phyloP scores from a whole-genome alignment of 2,797 vertebrate species.

The Notolabrus celidotus region DNA sequence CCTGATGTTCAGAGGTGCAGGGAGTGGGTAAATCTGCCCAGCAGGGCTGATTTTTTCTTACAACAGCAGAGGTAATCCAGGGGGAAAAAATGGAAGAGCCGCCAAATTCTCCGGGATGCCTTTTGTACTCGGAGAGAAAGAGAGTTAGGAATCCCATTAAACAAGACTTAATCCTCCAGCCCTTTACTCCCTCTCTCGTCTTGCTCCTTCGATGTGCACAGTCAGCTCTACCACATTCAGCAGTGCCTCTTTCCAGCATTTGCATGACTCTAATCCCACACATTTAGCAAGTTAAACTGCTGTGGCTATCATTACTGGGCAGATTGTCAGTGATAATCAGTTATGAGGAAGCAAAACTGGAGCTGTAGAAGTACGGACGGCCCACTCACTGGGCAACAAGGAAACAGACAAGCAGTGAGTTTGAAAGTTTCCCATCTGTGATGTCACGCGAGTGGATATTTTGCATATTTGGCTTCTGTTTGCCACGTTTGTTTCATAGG shows the following conservation, averaged over 20 bases:
- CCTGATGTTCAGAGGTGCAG: slow-evolving; percentile 37
- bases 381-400: slow-evolving; percentile 21
- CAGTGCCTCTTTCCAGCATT: slow-evolving; percentile 35
- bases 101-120: slow-evolving; percentile 58
- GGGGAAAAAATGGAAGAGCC: slow-evolving; percentile 9
- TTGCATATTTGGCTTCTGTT: slow-evolving; percentile 6
- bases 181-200: slow-evolving; percentile 32
- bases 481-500: slow-evolving; percentile 2
- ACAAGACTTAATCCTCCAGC: slow-evolving; percentile 70
- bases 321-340: slow-evolving; percentile 42
- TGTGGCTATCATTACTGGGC: slow-evolving; percentile 24
- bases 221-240: slow-evolving; percentile 53
- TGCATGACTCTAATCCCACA: slow-evolving; percentile 54
- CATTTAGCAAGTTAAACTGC: slow-evolving; percentile 44
- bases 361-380: slow-evolving; percentile 21
- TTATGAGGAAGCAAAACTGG: slow-evolving; percentile 10
- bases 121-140: slow-evolving; percentile 66
- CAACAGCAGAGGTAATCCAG: slow-evolving; percentile 60
- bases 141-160: slow-evolving; percentile 74
- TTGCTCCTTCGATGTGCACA: slow-evolving; percentile 40
- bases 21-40: slow-evolving; percentile 53
- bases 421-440: slow-evolving; percentile 28
- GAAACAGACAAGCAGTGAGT: slow-evolving; percentile 10
- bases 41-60: slow-evolving; percentile 34
- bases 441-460: slow-evolving; percentile 24